A percentile compares a stretch with the other conserved stretches of the same genome.
Evolutionary conservation across 2,113 vertebrate species (phyloP).

Genomic region (Vulpes ferrilata): DNA sequence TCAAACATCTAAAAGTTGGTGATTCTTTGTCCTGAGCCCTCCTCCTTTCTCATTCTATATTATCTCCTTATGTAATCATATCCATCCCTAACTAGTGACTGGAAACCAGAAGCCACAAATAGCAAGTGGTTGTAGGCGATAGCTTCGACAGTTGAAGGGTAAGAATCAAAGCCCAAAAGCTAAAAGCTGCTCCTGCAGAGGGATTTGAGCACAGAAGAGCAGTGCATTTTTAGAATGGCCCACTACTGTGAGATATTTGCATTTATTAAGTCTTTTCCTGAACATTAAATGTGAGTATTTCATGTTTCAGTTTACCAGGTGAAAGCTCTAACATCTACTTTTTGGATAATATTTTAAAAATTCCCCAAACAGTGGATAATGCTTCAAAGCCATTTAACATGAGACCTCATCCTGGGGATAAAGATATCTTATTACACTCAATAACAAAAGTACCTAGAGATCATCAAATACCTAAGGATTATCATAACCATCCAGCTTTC

Average conservation of each 20-base stretch:
- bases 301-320: slow-evolving; percentile 22
- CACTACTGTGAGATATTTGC: slow-evolving; percentile 38
- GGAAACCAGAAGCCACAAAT: background rate
- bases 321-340: slow-evolving; percentile 67
- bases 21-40: background rate
- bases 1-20: background rate
- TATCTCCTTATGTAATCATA: background rate
- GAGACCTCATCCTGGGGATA: background rate
- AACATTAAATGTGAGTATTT: slow-evolving; percentile 61
- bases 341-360: slow-evolving; percentile 53
- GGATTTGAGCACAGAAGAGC: background rate
- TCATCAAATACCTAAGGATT: slow-evolving; percentile 44
- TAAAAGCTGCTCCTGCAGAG: background rate
- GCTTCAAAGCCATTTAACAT: slow-evolving; percentile 65
- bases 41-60: background rate
- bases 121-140: background rate
- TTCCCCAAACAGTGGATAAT: slow-evolving; percentile 44
- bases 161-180: background rate
- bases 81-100: background rate
- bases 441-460: background rate
- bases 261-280: slow-evolving; percentile 57
- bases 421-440: slow-evolving; percentile 62
- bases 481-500: background rate
- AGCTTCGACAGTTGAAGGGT: background rate
- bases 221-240: background rate